Base-by-base conservation (phyloP, 2,113 vertebrate genomes). In the Australoheros scitulus region DNA sequence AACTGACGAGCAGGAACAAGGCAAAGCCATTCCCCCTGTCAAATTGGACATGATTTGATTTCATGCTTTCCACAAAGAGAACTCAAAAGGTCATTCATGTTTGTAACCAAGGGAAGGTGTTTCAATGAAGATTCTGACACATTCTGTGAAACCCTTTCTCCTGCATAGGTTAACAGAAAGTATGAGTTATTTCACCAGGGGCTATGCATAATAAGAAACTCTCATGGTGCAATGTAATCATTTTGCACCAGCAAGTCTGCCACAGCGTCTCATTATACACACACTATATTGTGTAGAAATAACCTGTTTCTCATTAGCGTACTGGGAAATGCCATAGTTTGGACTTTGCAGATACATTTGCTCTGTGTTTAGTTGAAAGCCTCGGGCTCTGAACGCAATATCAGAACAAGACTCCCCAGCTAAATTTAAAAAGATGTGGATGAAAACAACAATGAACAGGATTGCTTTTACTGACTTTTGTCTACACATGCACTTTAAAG, bases 301-400 rank as follows among this genome's bases (percentile, higher is more conserved):
- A 90, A 93, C 92, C 85, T 80, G 84, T 86, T 94, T 91, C 91
- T 92, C 87, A 92, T 93, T 92, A 92, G 92, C 29, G 15, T 41
- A 7, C 43, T 74, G 83, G 80, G 81, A 91, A 92, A 92, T 89
- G 90, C 84, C 89, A 87, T 17, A 3, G 77, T 77, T 70, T 47
- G 56, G 68, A 41, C 76, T 84, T 64, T 36, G 82, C 79, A 76
- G 82, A 83, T 84, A 63, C 65, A 85, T 86, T 86, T 77, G 74
- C 86, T 85, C 65, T 68, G 75, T 75, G 74, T 87, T 86, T 65
- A 85, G 80, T 87, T 72, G 26, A 79, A 87, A 84, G 83, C 88
- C 84, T 80, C 5, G 0, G 79, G 91, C 83, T 29, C 70, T 2
- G 1, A 85, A 29, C 3, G 20, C 29, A 50, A 50, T 29, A 24